These are phyloP conservation scores for Xestia c-nigrum DNA, from an alignment of 2,888 invertebrate species.

Conservation along the genomic window DNA sequence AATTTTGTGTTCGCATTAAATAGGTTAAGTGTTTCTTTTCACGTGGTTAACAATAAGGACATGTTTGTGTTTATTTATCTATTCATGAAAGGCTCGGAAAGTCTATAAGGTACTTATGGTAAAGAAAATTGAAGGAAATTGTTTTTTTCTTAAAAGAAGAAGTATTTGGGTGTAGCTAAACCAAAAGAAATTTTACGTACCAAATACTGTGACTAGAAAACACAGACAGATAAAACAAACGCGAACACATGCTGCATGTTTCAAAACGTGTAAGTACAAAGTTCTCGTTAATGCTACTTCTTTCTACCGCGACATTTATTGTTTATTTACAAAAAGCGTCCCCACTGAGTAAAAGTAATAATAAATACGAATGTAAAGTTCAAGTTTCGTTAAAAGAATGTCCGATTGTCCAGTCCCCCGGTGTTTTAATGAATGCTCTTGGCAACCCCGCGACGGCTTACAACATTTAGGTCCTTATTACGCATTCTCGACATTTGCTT, in stretches of 20 bases:
- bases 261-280: constrained; percentile 43
- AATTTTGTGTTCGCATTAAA: constrained; percentile 54
- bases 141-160: neutral
- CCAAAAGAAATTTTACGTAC: constrained; percentile 8
- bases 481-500: constrained; percentile 89
- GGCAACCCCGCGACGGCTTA: constrained; percentile 80
- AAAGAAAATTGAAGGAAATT: neutral
- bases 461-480: constrained; percentile 89
- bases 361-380: constrained; percentile 58
- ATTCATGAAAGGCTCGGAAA: neutral
- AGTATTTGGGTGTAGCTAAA: neutral
- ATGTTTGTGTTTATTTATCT: neutral
- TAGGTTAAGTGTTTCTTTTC: constrained; percentile 49
- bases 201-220: constrained; percentile 26
- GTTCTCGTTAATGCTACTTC: constrained; percentile 36
- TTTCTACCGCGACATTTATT: constrained; percentile 51
- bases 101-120: neutral
- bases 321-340: constrained; percentile 48
- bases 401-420: constrained; percentile 79
- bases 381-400: constrained; percentile 70
- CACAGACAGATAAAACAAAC: constrained; percentile 43
- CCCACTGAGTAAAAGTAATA: constrained; percentile 48
- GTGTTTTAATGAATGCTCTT: constrained; percentile 83
- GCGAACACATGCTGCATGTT: constrained; percentile 39
- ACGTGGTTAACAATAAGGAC: constrained; percentile 33